phyloP scores from a whole-genome alignment of 2,113 vertebrate genomes.

The Phrynosoma platyrhinos region DNA sequence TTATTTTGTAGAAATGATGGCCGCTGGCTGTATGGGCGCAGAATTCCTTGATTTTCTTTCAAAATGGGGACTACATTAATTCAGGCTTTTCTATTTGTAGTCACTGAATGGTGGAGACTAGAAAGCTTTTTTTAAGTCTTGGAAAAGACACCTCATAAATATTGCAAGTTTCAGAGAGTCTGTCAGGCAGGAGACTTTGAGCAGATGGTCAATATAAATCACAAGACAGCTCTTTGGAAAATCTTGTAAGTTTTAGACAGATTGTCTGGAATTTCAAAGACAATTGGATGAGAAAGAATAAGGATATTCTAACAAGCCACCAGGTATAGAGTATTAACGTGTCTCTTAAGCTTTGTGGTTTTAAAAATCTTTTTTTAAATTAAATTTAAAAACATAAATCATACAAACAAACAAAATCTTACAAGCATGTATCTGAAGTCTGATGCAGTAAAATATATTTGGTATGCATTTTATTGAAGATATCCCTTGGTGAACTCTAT shows the following conservation, averaged over 20 bases:
- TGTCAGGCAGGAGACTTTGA: constrained; percentile 8
- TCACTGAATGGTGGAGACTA: neutral
- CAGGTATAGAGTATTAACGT: too few species aligned
- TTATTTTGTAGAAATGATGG: too few species aligned
- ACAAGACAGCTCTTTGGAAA: neutral
- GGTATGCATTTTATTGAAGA: neutral
- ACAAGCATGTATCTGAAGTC: neutral
- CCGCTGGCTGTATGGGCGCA: too few species aligned
- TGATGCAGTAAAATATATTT: neutral
- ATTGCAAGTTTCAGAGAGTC: neutral
- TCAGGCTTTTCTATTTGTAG: too few species aligned
- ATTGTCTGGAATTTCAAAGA: neutral
- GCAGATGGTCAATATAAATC: constrained; percentile 19
- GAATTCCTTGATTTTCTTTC: too few species aligned
- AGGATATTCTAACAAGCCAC: neutral
- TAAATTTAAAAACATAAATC: too few species aligned
- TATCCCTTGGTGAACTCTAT: neutral
- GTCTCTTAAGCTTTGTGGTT: too few species aligned
- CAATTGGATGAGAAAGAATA: neutral
- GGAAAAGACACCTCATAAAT: neutral
- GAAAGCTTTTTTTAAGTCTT: neutral
- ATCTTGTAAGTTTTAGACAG: neutral
- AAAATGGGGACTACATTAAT: too few species aligned
- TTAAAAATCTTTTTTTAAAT: too few species aligned
- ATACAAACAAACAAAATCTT: too few species aligned